Percentiles rank a stretch among this genome's conserved stretches.
Evolutionary conservation across 2,888 invertebrate genomes (phyloP).

Genomic region (Glomeris marginata): DNA sequence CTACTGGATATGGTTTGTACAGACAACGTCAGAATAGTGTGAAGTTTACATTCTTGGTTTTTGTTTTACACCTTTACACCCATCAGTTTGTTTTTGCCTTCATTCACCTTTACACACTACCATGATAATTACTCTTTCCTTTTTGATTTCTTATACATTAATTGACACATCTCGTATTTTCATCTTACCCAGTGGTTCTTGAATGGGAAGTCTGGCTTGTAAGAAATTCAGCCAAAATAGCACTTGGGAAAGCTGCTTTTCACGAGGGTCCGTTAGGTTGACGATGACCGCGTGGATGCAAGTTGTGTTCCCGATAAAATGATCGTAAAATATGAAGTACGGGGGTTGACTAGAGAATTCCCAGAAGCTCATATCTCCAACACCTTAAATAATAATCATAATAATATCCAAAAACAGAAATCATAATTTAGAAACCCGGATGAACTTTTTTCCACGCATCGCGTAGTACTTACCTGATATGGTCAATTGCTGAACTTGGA

Average conservation of each 20-base stretch:
- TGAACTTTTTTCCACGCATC: not conserved
- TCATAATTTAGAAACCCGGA: not conserved
- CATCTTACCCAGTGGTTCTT: constrained; percentile 41
- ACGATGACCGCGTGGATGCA: constrained; percentile 50
- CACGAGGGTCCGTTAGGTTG: constrained; percentile 47
- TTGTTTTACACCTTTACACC: too few relatives aligned
- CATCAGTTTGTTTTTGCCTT: too few relatives aligned
- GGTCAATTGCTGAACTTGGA: constrained; percentile 44
- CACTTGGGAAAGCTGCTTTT: constrained; percentile 47
- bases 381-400: constrained; percentile 37
- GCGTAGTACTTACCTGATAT: constrained; percentile 24
- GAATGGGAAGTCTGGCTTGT: constrained; percentile 44
- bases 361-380: constrained; percentile 51
- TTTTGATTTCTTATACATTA: too few relatives aligned
- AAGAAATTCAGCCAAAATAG: constrained; percentile 61
- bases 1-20: too few relatives aligned
- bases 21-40: too few relatives aligned
- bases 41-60: too few relatives aligned
- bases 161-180: too few relatives aligned
- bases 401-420: not conserved
- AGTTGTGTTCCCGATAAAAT: constrained; percentile 47
- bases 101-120: too few relatives aligned
- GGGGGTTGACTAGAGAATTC: constrained; percentile 62
- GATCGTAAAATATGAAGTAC: constrained; percentile 53
- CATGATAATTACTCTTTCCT: too few relatives aligned